These are phyloP conservation scores for Chiloscyllium plagiosum DNA, from an alignment of 2,113 vertebrate genomes.

Conservation along the genomic window DNA sequence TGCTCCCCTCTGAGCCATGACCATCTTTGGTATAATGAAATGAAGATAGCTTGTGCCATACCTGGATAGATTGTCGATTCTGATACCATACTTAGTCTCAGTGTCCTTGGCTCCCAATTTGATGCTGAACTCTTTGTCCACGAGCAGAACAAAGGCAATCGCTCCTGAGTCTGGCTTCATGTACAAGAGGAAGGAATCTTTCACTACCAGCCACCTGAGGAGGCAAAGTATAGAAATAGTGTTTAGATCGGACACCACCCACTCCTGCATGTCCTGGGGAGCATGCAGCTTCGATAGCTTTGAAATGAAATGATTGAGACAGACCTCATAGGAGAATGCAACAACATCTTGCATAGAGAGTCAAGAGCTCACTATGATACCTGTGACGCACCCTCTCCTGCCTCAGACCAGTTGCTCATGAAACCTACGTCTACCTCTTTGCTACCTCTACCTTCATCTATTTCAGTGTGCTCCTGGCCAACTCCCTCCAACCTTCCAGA, in stretches of 20 bases:
- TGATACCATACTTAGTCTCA: constrained; percentile 80
- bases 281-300: not conserved
- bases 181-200: constrained; percentile 90
- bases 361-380: not conserved
- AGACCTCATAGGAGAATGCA: not conserved
- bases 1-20: not conserved
- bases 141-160: constrained; percentile 83
- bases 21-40: not conserved
- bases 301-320: not conserved
- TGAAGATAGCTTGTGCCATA: constrained; percentile 44
- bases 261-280: not conserved
- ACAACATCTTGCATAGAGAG: not conserved
- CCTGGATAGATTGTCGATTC: constrained; percentile 88
- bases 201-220: constrained; percentile 87
- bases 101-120: constrained; percentile 89
- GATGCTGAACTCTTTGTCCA: constrained; percentile 87
- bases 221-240: not conserved
- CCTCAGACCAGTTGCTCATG: not conserved
- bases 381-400: not conserved
- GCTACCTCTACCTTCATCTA: not conserved
- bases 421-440: not conserved
- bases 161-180: constrained; percentile 85
- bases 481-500: not conserved
- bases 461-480: not conserved
- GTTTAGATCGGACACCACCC: not conserved